Conservation (phyloP, 2,113 vertebrate genomes). For the Calyptommatus sinebrachiatus region DNA sequence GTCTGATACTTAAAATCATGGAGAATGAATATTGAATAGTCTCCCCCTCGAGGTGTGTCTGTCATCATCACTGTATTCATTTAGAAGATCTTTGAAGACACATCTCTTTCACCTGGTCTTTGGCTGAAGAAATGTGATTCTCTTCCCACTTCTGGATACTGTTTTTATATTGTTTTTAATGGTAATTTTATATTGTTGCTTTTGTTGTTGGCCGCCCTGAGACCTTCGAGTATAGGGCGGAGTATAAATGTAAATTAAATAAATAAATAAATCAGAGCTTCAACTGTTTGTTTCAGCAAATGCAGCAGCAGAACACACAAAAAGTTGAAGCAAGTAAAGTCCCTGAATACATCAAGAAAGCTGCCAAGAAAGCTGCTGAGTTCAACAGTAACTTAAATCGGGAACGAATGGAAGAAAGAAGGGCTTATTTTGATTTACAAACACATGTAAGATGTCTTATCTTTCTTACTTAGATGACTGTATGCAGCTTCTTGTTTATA, state of each 20-base stretch:
- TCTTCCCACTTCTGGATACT: too few species aligned
- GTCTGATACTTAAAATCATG: neutral
- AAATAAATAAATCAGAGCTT: too few species aligned
- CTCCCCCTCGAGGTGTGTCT: too few species aligned
- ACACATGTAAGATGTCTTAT: slow-evolving; percentile 84
- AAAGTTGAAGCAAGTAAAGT: slow-evolving; percentile 98
- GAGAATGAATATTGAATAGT: neutral
- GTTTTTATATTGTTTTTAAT: too few species aligned
- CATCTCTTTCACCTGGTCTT: too few species aligned
- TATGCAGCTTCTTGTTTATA: neutral
- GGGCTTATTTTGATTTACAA: slow-evolving; percentile 97
- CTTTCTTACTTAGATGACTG: neutral
- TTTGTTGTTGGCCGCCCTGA: too few species aligned
- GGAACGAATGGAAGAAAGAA: slow-evolving; percentile 95
- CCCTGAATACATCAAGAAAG: slow-evolving; percentile 98
- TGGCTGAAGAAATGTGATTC: too few species aligned
- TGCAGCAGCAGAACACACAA: slow-evolving; percentile 96
- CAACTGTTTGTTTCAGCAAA: slow-evolving; percentile 79
- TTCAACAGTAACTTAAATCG: slow-evolving; percentile 97
- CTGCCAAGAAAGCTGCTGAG: slow-evolving; percentile 94
- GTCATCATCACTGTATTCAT: too few species aligned
- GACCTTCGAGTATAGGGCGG: too few species aligned
- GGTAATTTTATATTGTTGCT: too few species aligned
- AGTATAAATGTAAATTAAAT: too few species aligned
- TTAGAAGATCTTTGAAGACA: too few species aligned